Base-by-base conservation (phyloP, 2,797 vertebrate genomes). In the Zenarchopterus dispar region DNA sequence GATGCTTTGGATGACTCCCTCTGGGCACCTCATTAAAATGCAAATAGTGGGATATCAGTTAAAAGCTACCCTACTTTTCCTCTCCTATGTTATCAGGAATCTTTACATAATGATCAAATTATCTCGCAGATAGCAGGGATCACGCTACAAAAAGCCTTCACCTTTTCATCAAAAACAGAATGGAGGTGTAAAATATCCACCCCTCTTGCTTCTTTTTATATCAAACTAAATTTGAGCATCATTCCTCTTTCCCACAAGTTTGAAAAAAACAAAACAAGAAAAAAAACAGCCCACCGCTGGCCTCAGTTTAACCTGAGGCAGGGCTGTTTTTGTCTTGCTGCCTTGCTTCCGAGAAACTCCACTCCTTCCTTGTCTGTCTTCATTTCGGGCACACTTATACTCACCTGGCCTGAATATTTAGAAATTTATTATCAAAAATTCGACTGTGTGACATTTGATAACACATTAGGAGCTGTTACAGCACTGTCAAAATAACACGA, bases 21-120 rank as follows among this genome's bases (percentile, higher is more conserved):
- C 24, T 61, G 49, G 66, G 56, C 72, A 22, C 42, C 76, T 68
- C 56, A 80, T 84, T 76, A 80, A 69, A 77, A 85, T 80, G 72
- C 69, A 74, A 76, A 86, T 21, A 24, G 50, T 51, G 56, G 46
- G 70, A 77, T 72, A 78, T 72, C 58, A 71, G 69, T 42, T 42
- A 65, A 66, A 55, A 24, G 26, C 11, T 39, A 13, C 18, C 18
- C 0, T 52, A 16, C 65, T 36, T 56, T 58, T 42, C 24, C 2
- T 71, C 53, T 39, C 23, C 28, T 69, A 36, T 0, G 15, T 63
- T 59, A 76, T 74, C 59, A 70, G 36, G 28, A 53, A 67, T 66
- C 54, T 56, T n/a, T 18, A 63, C 33, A 61, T 59, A 59, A 65
- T 53, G 50, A 72, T 65, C 3, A 6, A 57, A 70, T 70, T 48